Evolutionary conservation across 1,140 invertebrate genomes (phyloP), one percentile per base, ranked within the genome.

Genomic region (Brachionus koreanus): DNA sequence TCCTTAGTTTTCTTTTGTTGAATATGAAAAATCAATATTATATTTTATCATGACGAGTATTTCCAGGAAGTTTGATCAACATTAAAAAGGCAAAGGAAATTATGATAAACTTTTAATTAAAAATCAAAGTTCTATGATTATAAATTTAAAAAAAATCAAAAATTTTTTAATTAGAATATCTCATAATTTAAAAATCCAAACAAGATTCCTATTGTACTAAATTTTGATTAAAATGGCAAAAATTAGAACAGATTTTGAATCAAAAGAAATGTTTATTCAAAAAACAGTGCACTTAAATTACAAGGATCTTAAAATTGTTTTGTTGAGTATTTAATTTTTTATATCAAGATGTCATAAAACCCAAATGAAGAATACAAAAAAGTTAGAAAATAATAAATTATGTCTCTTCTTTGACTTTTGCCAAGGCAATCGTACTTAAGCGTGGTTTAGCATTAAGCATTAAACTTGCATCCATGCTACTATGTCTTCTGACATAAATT

Each of bases 401-500:
- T 39, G 65, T 39, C n/a, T 74, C 69, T 74, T 74, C 69, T 74
- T 74, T 74, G 7, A 74, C 69, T 74, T 74, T 74, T 23, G n/a
- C 10, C 33, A 74, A 74, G 43, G 69, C 37, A n/a, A 43, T 43
- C 4, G 25, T 0, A 37, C 61, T 79, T 65, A 79, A 61, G n/a
- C 49, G 52, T 65, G 76, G 76, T 43, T 79, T 79, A 37, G 76
- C 19, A n/a, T 61, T 61, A 13, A 33, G 61, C 6, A 61, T 79
- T 37, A 65, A 39, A 37, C 33, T 79, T 33, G 76, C 61, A 42
- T 57, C 76, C 76, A 79, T 57, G 19, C 76, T 79, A 43, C 76
- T 79, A 43, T 79, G 76, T 61, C 76, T 79, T 79, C 76, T 35
- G 4, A 79, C 76, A 42, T 79, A 79, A 49, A 79, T 42, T 79